These are phyloP conservation scores for Bungarus multicinctus DNA, from an alignment of 2,113 vertebrate genomes.

Conservation along the genomic window DNA sequence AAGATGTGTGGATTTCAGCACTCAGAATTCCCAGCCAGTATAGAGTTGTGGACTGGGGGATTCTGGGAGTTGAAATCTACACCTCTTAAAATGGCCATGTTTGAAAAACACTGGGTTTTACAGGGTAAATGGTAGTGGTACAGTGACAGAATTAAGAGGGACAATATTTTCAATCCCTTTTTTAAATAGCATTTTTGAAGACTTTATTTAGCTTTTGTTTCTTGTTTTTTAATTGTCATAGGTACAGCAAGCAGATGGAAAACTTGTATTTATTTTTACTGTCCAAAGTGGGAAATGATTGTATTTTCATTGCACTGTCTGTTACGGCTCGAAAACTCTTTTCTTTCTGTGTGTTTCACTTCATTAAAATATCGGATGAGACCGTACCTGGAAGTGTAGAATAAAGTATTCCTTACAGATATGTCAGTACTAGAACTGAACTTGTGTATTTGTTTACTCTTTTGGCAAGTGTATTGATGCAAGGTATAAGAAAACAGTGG, in stretches of 20 bases:
- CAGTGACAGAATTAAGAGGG: not conserved
- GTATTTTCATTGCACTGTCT: not conserved
- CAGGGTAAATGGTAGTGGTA: not conserved
- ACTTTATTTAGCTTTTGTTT: not conserved
- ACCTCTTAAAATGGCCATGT: not conserved
- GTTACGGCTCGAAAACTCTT: too few relatives aligned
- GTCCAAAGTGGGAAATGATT: not conserved
- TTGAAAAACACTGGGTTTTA: not conserved
- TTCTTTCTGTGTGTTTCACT: too few relatives aligned
- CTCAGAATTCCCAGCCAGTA: not conserved
- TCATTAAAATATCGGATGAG: not conserved
- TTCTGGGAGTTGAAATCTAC: not conserved
- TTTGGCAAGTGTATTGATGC: fast-evolving
- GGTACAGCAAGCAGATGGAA: not conserved
- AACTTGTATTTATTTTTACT: not conserved
- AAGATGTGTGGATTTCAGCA: not conserved
- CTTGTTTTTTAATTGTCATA: not conserved
- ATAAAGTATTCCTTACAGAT: not conserved
- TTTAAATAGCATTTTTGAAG: not conserved
- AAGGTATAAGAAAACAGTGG: not conserved
- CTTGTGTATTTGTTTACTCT: not conserved
- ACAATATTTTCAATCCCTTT: not conserved
- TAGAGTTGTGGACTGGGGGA: not conserved
- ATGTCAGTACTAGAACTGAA: not conserved
- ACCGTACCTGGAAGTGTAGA: not conserved